Conservation (phyloP, 2,113 vertebrate genomes). For the Chaetodon trifascialis region DNA sequence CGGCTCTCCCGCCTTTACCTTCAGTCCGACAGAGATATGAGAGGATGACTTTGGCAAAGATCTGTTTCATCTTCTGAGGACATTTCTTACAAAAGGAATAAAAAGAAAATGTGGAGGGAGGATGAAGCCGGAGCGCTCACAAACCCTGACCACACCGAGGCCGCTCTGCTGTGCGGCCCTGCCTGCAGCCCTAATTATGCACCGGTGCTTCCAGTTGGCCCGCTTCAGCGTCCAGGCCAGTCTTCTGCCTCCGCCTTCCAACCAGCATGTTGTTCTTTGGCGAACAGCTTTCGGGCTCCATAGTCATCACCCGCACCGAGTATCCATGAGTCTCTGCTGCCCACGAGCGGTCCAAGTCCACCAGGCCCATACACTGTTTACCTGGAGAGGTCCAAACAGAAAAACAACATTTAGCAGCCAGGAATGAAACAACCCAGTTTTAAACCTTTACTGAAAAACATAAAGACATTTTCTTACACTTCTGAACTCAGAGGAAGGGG, state of each 20-base stretch:
- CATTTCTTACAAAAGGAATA: constrained; percentile 7
- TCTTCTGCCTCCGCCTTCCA: constrained; percentile 63
- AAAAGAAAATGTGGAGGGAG: not conserved
- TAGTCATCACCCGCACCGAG: constrained; percentile 90
- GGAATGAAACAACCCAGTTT: not conserved
- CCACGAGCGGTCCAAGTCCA: constrained; percentile 94
- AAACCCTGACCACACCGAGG: constrained; percentile 24
- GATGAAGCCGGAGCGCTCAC: constrained; percentile 4
- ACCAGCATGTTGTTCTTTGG: constrained; percentile 98
- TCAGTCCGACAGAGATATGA: constrained; percentile 2
- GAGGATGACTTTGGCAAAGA: not conserved
- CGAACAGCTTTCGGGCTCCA: constrained; percentile 96
- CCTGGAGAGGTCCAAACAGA: constrained; percentile 78
- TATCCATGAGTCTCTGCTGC: constrained; percentile 91
- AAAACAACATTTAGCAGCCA: not conserved
- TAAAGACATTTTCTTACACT: not conserved
- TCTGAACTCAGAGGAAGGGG: not conserved
- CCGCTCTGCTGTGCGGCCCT: not conserved
- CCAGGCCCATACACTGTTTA: constrained; percentile 96
- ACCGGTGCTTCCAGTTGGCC: constrained; percentile 28
- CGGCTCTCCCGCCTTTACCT: not conserved
- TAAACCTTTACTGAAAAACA: not conserved
- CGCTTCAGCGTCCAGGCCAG: not conserved
- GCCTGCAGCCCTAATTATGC: constrained; percentile 32
- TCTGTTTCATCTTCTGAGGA: constrained; percentile 1